A percentile compares a stretch with the other conserved stretches of the same genome.
These are phyloP conservation scores for Serranus cabrilla DNA, from an alignment of 2,797 vertebrate species.

Conservation along the genomic window DNA sequence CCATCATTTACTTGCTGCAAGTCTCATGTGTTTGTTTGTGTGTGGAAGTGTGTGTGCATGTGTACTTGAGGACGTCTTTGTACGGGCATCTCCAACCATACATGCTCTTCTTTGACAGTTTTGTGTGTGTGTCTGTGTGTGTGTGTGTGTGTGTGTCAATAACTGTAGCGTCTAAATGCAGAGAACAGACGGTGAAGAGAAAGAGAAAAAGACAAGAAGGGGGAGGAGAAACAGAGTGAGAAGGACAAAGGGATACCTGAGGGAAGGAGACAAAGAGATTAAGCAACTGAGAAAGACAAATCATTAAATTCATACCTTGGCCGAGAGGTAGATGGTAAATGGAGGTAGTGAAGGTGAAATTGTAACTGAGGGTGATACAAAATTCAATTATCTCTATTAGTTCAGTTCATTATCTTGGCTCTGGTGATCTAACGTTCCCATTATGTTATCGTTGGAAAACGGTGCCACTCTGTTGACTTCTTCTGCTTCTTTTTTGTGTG, in stretches of 20 bases:
- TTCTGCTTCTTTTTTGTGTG: background rate
- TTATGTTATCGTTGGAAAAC: slow-evolving; percentile 34
- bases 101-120: too few relatives aligned
- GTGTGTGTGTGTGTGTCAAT: background rate
- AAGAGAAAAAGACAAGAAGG: background rate
- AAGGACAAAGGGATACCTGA: slow-evolving; percentile 48
- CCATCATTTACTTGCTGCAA: slow-evolving; percentile 17
- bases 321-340: slow-evolving; percentile 50
- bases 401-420: slow-evolving; percentile 67
- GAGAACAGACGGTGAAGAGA: background rate
- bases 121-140: background rate
- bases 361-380: slow-evolving; percentile 59
- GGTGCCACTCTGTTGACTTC: slow-evolving; percentile 10
- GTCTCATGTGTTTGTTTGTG: background rate
- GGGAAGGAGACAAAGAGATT: slow-evolving; percentile 41
- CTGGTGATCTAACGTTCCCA: slow-evolving; percentile 47
- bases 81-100: too few relatives aligned
- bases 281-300: slow-evolving; percentile 53
- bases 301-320: slow-evolving; percentile 55
- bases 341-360: slow-evolving; percentile 62
- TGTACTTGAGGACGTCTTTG: too few relatives aligned
- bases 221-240: background rate
- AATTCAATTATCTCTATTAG: slow-evolving; percentile 71
- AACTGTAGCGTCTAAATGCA: slow-evolving; percentile 5
- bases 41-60: too few relatives aligned